A percentile compares a stretch with the other conserved stretches of the same genome.
Conservation (phyloP, 2,797 vertebrate species). For the Anguilla marmorata region DNA sequence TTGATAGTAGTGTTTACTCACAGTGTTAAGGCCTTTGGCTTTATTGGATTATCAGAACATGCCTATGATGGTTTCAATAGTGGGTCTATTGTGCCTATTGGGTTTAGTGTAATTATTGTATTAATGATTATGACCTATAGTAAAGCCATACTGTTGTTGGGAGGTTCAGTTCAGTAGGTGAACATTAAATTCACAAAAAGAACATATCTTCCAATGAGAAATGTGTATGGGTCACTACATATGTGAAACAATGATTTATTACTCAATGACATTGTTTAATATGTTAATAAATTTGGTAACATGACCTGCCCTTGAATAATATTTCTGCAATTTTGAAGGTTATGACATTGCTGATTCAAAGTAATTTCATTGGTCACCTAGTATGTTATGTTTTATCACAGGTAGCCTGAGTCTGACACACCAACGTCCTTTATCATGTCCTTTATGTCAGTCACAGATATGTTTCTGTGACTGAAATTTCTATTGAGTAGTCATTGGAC, state of each 20-base stretch:
- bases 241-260: background rate
- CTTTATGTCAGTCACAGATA: background rate
- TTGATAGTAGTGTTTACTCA: background rate
- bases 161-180: background rate
- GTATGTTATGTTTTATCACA: background rate
- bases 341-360: background rate
- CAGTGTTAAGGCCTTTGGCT: background rate
- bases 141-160: background rate
- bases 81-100: background rate
- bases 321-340: background rate
- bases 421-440: background rate
- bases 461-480: background rate
- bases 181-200: background rate
- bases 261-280: background rate
- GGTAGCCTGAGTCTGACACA: background rate
- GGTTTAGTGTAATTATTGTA: background rate
- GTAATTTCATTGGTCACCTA: background rate
- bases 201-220: background rate
- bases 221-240: background rate
- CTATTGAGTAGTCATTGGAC: background rate
- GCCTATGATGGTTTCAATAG: background rate
- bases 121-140: constrained; percentile 3
- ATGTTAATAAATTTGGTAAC: background rate
- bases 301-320: background rate
- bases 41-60: background rate